A percentile compares a stretch with the other conserved stretches of the same genome.
Evolutionary conservation across 2,888 invertebrate species (phyloP).

Genomic region (Metopia argyrocephala): DNA sequence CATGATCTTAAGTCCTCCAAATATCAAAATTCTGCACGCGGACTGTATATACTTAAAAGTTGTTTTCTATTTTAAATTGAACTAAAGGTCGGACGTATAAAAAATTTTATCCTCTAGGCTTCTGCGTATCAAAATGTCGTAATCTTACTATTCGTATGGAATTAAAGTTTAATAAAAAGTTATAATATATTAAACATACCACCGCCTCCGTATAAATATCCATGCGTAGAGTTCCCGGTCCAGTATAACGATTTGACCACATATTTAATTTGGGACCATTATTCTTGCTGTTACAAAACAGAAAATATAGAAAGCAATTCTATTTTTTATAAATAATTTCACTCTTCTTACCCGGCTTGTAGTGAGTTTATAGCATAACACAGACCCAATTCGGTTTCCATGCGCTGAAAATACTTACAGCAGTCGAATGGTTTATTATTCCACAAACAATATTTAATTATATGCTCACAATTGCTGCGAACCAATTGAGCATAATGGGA

Average conservation of each 20-base stretch:
- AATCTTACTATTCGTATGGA: too few species aligned
- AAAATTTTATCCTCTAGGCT: too few species aligned
- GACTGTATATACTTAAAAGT: too few species aligned
- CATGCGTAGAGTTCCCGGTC: slow-evolving; percentile 82
- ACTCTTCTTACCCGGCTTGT: slow-evolving; percentile 77
- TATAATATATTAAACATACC: slow-evolving; percentile 76
- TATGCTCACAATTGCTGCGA: slow-evolving; percentile 81
- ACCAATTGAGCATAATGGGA: slow-evolving; percentile 81
- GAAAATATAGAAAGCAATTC: not conserved
- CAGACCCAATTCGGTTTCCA: slow-evolving; percentile 84
- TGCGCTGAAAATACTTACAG: slow-evolving; percentile 82
- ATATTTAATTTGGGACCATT: slow-evolving; percentile 80
- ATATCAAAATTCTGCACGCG: too few species aligned
- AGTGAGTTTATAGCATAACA: slow-evolving; percentile 84
- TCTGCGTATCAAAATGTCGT: too few species aligned
- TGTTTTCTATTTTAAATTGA: too few species aligned
- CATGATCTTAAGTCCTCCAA: too few species aligned
- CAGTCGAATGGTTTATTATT: slow-evolving; percentile 82
- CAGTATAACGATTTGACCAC: slow-evolving; percentile 83
- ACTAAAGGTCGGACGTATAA: too few species aligned
- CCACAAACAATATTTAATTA: slow-evolving; percentile 81
- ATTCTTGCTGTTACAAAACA: slow-evolving; percentile 74
- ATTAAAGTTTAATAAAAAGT: too few species aligned
- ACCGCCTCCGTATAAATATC: slow-evolving; percentile 79
- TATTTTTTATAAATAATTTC: not conserved